Evolutionary conservation across 2,888 invertebrate species (phyloP).

Genomic region (Phaedon cochleariae): DNA sequence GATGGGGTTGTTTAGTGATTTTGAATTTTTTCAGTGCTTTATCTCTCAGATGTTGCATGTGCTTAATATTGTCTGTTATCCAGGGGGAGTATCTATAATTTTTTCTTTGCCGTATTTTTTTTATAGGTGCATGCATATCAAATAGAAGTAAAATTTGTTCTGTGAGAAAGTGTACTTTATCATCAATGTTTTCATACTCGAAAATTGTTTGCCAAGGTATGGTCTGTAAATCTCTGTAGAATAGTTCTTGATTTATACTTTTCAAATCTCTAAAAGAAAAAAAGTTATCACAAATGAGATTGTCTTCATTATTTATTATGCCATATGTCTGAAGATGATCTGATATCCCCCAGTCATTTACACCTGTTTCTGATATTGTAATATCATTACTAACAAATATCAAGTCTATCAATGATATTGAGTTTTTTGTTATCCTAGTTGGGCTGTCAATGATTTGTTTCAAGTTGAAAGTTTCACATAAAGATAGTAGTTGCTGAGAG

Average conservation of each 20-base stretch:
- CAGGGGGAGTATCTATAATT: slow-evolving; percentile 9
- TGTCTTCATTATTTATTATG: background rate
- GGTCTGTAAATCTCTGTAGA: background rate
- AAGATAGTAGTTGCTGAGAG: background rate
- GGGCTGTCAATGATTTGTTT: slow-evolving; percentile 6
- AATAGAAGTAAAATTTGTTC: background rate
- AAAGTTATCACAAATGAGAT: background rate
- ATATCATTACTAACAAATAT: slow-evolving; percentile 3
- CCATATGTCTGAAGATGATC: slow-evolving; percentile 6
- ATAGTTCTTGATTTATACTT: background rate
- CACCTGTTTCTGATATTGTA: background rate
- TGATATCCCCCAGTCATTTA: slow-evolving; percentile 1
- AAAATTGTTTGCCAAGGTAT: background rate
- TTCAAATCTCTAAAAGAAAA: background rate
- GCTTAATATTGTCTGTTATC: slow-evolving; percentile 13
- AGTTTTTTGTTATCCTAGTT: slow-evolving; percentile 3
- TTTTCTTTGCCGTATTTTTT: slow-evolving; percentile 7
- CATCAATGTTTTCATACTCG: background rate
- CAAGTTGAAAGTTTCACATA: background rate
- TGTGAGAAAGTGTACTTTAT: background rate
- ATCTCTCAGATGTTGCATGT: slow-evolving; percentile 4
- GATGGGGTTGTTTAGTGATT: background rate
- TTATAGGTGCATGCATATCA: slow-evolving; percentile 7
- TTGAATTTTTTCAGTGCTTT: slow-evolving; percentile 9
- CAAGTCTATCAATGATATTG: background rate